Base-by-base conservation (phyloP, 2,797 vertebrate species). In the Pseudotriccus pelzelni region DNA sequence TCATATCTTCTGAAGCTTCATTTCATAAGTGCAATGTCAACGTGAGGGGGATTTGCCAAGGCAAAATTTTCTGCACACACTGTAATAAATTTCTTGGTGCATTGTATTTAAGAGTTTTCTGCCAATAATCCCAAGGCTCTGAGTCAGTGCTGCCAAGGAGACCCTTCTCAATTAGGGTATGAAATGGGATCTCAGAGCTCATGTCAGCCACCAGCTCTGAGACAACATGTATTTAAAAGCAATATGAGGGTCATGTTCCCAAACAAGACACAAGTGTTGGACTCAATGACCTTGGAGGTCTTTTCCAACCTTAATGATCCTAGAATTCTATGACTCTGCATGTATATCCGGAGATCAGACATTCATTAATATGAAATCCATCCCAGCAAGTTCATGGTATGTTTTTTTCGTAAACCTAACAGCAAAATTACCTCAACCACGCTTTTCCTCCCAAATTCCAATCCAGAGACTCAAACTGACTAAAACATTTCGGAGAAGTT, bases 241-340 rank as follows among this genome's bases (percentile, higher is more conserved):
- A 10, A 3, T 16, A 6, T 43, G 15, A 32, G 1, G 28, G 19
- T 36, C 2, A 0, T 0, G 1, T 23, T 89, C 50, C 56, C 68
- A 36, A 77, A 25, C 2, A 46, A 85, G 64, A 20, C 12, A 21
- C 0, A 1, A 47, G 20, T 0, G 5, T 47, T 41, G 25, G 39
- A 53, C 15, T 28, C 27, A 0, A 2, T 4, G 18, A 15, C 4
- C 52, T 46, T 14, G 13, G 19, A 72, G 39, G 30, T 41, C 21
- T 59, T 41, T 78, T 73, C 74, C 59, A 53, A 24, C 27, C 30
- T 11, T 37, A 73, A 15, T 7, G 6, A 47, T 18, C 7, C 52
- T 27, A 18, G 28, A 47, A 60, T 41, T 47, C 30, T 41, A n/a
- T 6, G 6, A 3, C 9, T 24, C 6, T 10, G 6, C 10, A 34